Evolutionary conservation across 2,888 invertebrate species (phyloP), one percentile per base, ranked within the genome.

Genomic region (Syrphus vitripennis): DNA sequence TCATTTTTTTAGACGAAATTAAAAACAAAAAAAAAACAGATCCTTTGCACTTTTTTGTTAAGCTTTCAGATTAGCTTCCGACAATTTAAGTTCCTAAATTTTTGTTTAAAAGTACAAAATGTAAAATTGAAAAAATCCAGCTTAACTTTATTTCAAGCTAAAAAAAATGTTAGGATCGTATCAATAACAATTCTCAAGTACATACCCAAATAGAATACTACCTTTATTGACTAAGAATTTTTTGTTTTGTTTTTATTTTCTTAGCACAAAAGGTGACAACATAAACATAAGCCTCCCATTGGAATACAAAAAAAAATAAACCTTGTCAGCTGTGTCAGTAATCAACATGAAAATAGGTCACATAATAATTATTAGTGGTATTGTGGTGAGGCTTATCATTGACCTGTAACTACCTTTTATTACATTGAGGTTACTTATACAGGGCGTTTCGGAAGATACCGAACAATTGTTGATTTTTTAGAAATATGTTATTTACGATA

Each of bases 361-460:
- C 29, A 45, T 63, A 42, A 40, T 59, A 24, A 45, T 63, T 63
- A 63, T 63, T 29, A 45, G 45, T 19, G 29, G 42, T 40, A 24
- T 29, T 40, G n/a, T 61, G 26, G 61, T 10, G 14, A 14, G 24
- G 40, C 40, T 40, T 45, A 63, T 63, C 63, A 63, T 63, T 63
- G 63, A 42, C 63, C 63, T 63, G 63, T 29, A 45, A 29, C 26
- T 45, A 24, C 6, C 19, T 29, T 3, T 34, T 14, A 57, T 57
- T 57, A 57, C n/a, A n/a, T 31, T 34, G 31, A 57, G 31, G 31
- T 57, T 34, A 1, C 12, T 16, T 19, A 19, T 34, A 3, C 19
- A 19, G 57, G 21, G 57, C 34, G 34, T 21, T 34, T 34, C 57
- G 2, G 7, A 1, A 10, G 10, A 57, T 21, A 4, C 3, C 4